Evolutionary conservation across 2,888 invertebrate genomes (phyloP).

Genomic region (Alsophila aescularia): DNA sequence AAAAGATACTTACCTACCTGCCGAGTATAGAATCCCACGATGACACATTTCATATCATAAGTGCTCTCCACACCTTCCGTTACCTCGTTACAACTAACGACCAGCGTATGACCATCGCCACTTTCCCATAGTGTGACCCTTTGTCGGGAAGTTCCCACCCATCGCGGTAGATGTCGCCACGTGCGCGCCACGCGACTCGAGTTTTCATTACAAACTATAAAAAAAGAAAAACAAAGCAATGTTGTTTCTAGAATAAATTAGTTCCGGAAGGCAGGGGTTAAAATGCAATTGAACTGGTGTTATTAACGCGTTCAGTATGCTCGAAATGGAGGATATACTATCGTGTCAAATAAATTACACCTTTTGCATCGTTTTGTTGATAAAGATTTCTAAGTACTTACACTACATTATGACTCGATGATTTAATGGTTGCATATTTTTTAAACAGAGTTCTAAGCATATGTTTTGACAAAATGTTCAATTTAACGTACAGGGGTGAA

Average conservation of each 20-base stretch:
- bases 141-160: slow-evolving; percentile 80
- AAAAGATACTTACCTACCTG: neutral
- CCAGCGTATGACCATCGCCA: slow-evolving; percentile 32
- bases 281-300: slow-evolving; percentile 79
- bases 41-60: slow-evolving; percentile 34
- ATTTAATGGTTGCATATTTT: too few relatives aligned
- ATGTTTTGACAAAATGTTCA: too few relatives aligned
- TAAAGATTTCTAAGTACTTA: too few relatives aligned
- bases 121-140: slow-evolving; percentile 64
- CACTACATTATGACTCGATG: too few relatives aligned
- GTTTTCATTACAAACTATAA: slow-evolving; percentile 80
- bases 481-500: too few relatives aligned
- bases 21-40: slow-evolving; percentile 17
- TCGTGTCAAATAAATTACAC: too few relatives aligned
- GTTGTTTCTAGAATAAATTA: slow-evolving; percentile 78
- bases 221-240: slow-evolving; percentile 71
- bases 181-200: slow-evolving; percentile 57
- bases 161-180: slow-evolving; percentile 60
- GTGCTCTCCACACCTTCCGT: slow-evolving; percentile 7
- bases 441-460: too few relatives aligned
- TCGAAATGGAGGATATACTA: neutral
- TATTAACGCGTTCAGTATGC: slow-evolving; percentile 58
- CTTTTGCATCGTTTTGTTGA: too few relatives aligned
- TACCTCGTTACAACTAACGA: slow-evolving; percentile 24
- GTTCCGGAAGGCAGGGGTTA: slow-evolving; percentile 72